phyloP scores from a whole-genome alignment of 2,888 invertebrate species.

The Lamellibrachia satsuma region DNA sequence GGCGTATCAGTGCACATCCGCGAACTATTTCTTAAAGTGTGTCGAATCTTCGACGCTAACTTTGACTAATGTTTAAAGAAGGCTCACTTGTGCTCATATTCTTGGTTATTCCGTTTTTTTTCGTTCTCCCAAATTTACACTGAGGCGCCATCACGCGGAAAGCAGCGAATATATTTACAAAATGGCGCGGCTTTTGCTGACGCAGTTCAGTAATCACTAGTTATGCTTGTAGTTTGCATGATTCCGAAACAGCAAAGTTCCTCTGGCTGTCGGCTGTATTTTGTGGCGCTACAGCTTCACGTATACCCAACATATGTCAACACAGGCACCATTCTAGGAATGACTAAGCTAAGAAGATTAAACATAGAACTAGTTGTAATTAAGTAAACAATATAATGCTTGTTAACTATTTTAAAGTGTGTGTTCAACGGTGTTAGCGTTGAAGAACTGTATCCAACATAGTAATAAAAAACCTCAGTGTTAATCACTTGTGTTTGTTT shows the following conservation, averaged over 20 bases:
- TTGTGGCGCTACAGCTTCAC: neutral
- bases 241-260: neutral
- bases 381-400: neutral
- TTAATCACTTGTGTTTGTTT: too few species aligned
- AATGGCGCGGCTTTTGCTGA: too few species aligned
- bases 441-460: neutral
- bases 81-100: too few species aligned
- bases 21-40: too few species aligned
- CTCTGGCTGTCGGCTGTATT: neutral
- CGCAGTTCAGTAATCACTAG: too few species aligned
- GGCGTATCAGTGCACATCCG: too few species aligned
- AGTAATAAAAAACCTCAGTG: neutral
- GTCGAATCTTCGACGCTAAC: too few species aligned
- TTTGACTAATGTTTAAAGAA: too few species aligned
- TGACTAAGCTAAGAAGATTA: neutral
- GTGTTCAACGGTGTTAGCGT: neutral
- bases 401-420: neutral
- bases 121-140: too few species aligned
- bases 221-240: neutral
- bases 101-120: too few species aligned
- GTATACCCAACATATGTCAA: neutral
- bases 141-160: too few species aligned
- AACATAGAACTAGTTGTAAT: neutral
- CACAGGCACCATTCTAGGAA: neutral
- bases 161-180: too few species aligned